These are phyloP conservation scores for Athetis lepigone DNA, from an alignment of 2,888 invertebrate species.

Conservation along the genomic window DNA sequence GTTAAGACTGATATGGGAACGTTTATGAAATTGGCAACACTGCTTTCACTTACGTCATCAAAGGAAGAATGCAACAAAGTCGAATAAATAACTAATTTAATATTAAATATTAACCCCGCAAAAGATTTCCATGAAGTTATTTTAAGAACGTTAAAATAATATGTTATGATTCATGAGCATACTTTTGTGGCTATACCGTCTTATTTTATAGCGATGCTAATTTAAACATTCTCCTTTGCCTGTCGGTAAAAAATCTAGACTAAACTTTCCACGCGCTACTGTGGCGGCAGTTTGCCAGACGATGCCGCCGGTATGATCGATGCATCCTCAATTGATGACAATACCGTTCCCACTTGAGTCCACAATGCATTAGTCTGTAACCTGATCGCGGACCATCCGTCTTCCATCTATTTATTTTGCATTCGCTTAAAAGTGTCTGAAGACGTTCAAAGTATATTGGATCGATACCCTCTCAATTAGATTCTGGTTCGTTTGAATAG, in stretches of 20 bases:
- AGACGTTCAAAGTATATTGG: conserved; percentile 40
- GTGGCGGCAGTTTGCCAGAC: conserved; percentile 18
- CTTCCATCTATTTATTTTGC: conserved; percentile 59
- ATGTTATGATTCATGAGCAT: too few species aligned
- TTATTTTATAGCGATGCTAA: too few species aligned
- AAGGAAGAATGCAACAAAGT: too few species aligned
- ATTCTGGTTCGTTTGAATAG: conserved; percentile 29
- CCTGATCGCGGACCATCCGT: conserved; percentile 59
- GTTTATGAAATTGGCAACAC: too few species aligned
- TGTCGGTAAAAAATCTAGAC: conserved; percentile 12
- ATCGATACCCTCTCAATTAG: conserved; percentile 54
- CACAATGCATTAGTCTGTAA: conserved; percentile 64
- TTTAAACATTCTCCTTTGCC: too few species aligned
- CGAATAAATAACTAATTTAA: too few species aligned
- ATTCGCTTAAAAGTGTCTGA: conserved; percentile 55
- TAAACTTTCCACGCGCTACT: conserved; percentile 2
- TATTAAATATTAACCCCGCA: too few species aligned
- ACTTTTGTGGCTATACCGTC: too few species aligned
- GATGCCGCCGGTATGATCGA: conserved; percentile 65
- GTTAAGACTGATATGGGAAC: too few species aligned
- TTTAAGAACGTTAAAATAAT: too few species aligned
- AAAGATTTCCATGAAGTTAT: too few species aligned
- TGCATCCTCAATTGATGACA: conserved; percentile 56
- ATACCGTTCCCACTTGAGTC: conserved; percentile 47
- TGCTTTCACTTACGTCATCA: too few species aligned